These are phyloP conservation scores for Epizoanthus stellaris DNA, from an alignment of 92 coral and sea anemone genomes.

Conservation along the genomic window DNA sequence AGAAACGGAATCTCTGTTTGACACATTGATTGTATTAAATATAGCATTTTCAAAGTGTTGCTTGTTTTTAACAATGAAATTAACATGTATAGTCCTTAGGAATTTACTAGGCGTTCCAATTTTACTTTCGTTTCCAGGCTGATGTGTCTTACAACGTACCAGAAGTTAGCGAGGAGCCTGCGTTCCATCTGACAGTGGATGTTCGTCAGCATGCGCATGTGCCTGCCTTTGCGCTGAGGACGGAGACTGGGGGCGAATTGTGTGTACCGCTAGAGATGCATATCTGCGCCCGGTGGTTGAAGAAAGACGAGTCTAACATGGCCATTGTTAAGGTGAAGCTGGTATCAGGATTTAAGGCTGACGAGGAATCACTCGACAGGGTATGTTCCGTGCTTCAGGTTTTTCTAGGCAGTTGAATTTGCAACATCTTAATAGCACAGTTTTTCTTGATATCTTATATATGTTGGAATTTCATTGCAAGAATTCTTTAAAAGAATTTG, in stretches of 20 bases:
- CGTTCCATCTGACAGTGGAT: slow-evolving; percentile 75
- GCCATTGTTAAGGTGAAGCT: slow-evolving; percentile 93
- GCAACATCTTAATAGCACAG: too few species aligned
- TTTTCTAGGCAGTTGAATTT: neutral
- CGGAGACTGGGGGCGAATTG: slow-evolving; percentile 71
- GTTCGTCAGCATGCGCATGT: slow-evolving; percentile 52
- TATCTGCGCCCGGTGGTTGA: slow-evolving; percentile 84
- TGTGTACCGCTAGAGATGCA: slow-evolving; percentile 81
- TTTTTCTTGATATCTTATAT: neutral
- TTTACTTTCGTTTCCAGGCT: slow-evolving; percentile 55
- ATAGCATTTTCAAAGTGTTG: neutral
- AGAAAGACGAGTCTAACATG: slow-evolving; percentile 87
- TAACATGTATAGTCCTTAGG: neutral
- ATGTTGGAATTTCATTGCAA: neutral
- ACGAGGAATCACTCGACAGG: slow-evolving; percentile 79
- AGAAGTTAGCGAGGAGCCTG: slow-evolving; percentile 79
- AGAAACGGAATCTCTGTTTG: too few species aligned
- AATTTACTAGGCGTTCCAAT: neutral
- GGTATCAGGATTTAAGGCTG: slow-evolving; percentile 87
- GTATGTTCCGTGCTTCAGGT: slow-evolving; percentile 46
- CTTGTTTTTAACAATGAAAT: neutral
- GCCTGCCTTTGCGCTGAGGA: slow-evolving; percentile 24
- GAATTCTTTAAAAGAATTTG: too few species aligned
- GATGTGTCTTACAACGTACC: slow-evolving; percentile 90
- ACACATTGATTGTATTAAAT: too few species aligned